Percentiles rank a stretch among this genome's conserved stretches.
Conservation (phyloP, 2,113 vertebrate genomes). For the Sebastes fasciatus region DNA sequence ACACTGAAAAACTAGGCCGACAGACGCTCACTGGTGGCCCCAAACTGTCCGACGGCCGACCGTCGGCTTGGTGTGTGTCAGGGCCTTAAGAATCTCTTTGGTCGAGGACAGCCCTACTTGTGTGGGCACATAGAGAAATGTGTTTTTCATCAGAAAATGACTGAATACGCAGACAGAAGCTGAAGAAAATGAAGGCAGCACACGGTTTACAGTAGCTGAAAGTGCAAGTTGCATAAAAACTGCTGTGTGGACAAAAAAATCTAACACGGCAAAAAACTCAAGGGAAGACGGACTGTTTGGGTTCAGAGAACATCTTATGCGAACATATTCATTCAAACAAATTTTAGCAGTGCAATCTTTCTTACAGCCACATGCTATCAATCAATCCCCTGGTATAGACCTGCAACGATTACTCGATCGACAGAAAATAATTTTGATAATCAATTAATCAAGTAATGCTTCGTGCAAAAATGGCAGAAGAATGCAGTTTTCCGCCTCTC, state of each 20-base stretch:
- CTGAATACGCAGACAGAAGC: background rate
- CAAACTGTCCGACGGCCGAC: too few relatives aligned
- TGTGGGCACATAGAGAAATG: slow-evolving; percentile 7
- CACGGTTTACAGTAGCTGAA: background rate
- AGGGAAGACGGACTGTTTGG: background rate
- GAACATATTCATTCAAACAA: background rate
- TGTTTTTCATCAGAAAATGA: background rate
- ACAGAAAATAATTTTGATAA: too few relatives aligned
- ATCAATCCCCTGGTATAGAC: too few relatives aligned
- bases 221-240: background rate
- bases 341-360: background rate
- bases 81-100: too few relatives aligned
- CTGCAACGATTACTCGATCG: too few relatives aligned
- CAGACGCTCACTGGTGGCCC: too few relatives aligned
- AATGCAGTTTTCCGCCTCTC: too few relatives aligned
- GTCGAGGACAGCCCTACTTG: background rate
- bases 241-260: slow-evolving; percentile 4
- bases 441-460: too few relatives aligned
- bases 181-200: background rate
- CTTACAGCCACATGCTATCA: background rate
- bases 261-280: too few relatives aligned
- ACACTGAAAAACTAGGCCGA: too few relatives aligned
- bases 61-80: too few relatives aligned
- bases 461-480: too few relatives aligned
- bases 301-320: background rate